A percentile compares a stretch with the other conserved stretches of the same genome.
Evolutionary conservation across 2,113 vertebrate species (phyloP).

Genomic region (Menura novaehollandiae): DNA sequence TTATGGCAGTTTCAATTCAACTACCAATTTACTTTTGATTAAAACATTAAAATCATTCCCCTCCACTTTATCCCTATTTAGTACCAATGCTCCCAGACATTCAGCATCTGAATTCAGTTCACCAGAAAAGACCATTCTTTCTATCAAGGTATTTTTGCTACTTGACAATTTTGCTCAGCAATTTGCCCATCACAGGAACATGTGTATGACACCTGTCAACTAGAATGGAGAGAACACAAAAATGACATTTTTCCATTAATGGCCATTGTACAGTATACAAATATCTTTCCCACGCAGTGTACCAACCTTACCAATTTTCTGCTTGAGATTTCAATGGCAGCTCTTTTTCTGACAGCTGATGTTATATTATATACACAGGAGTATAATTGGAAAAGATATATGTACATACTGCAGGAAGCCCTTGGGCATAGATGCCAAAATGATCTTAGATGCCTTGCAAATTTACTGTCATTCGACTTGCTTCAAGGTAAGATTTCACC

Average conservation of each 20-base stretch:
- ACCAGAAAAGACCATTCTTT: not conserved
- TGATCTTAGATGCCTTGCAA: slow-evolving; percentile 90
- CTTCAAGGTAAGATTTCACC: slow-evolving; percentile 84
- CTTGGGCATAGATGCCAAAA: slow-evolving; percentile 85
- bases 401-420: slow-evolving; percentile 89
- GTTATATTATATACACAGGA: slow-evolving; percentile 71
- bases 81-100: not conserved
- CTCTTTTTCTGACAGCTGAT: slow-evolving; percentile 51
- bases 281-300: not conserved
- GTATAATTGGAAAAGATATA: slow-evolving; percentile 85
- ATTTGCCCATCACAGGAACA: not conserved
- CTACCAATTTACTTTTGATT: not conserved
- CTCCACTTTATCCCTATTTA: not conserved
- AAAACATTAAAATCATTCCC: not conserved
- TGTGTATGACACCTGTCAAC: not conserved
- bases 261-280: not conserved
- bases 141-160: not conserved
- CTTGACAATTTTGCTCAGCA: not conserved
- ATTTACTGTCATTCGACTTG: slow-evolving; percentile 92
- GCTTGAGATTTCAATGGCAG: slow-evolving; percentile 2
- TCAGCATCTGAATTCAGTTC: not conserved
- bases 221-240: not conserved
- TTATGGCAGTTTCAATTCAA: not conserved
- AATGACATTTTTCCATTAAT: not conserved
- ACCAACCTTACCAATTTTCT: not conserved